phyloP scores from a whole-genome alignment of 2,113 vertebrate genomes.

The Tachuris rubrigastra region DNA sequence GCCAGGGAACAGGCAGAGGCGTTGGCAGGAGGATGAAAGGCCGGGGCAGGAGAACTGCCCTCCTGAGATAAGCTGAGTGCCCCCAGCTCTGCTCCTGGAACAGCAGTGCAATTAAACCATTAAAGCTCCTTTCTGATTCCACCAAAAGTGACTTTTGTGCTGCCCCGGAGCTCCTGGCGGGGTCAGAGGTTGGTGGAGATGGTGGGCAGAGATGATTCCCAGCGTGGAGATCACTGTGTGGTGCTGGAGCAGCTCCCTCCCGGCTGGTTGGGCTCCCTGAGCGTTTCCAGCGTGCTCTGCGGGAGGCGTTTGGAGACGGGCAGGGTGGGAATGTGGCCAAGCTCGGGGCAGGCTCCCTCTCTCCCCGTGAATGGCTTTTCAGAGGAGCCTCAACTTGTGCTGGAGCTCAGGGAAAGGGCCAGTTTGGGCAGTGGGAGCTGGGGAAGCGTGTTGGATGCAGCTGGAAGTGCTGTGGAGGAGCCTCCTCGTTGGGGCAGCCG shows the following conservation, averaged over 20 bases:
- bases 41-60: background rate
- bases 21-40: conserved; percentile 11
- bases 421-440: background rate
- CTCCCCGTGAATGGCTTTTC: background rate
- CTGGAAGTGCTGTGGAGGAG: background rate
- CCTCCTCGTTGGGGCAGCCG: background rate
- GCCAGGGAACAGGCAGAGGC: background rate
- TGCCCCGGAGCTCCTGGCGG: background rate
- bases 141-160: background rate
- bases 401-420: background rate
- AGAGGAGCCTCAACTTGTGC: background rate
- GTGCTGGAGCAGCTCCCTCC: background rate
- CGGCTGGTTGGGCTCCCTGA: background rate
- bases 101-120: background rate
- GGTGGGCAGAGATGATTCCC: background rate
- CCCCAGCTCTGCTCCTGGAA: background rate
- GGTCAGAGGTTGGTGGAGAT: background rate
- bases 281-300: background rate
- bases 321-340: background rate
- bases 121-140: background rate
- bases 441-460: background rate
- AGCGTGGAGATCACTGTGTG: fast-evolving
- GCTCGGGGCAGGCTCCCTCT: background rate
- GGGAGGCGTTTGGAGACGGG: fast-evolving
- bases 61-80: background rate